Evolutionary conservation across 2,888 invertebrate species (phyloP), one percentile per base, ranked within the genome.

Genomic region (Chalcosyrphus nemorum): DNA sequence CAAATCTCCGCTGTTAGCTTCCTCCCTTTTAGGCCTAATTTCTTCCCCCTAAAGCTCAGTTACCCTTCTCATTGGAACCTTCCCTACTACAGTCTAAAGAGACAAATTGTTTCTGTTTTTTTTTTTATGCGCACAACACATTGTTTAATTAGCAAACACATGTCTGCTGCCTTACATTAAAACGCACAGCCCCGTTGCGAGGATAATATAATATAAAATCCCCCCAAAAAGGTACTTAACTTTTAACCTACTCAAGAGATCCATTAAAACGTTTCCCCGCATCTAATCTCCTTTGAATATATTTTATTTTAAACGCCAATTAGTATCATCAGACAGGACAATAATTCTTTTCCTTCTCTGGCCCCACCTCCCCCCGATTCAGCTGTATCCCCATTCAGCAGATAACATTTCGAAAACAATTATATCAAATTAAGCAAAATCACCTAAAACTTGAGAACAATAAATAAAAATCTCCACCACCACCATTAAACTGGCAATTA

Each of bases 401-500:
- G 35, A 54, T 27, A n/a, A 41, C 47, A 66, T 57, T 76, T 27
- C 32, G 19, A 59, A 35, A 59, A 35, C 76, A 66, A 68, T 76
- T 76, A 35, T 57, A 59, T 65, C 75, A 63, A 71, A 65, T 47
- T 63, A 71, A 56, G 50, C 50, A 57, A 71, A 57, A 76, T 76
- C 76, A 76, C 76, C 76, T 76, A 59, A 57, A 71, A 78, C 65
- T 77, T 66, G 2, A 68, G 78, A n/a, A 72, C 78, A 82, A 82
- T 78, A 82, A 78, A 82, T 78, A 77, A 68, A 68, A 68, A 72
- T 61, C 66, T 17, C 32, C 35, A 41, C 54, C 78, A 41, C 54
- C 78, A 61, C 66, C 78, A 82, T 82, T 78, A 78, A 72, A 74
- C 61, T 66, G 35, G 66, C 72, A 78, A 82, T 82, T 78, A 82